A percentile compares a stretch with the other conserved stretches of the same genome.
Conservation (phyloP, 2,113 vertebrate species). For the Semnornis frantzii region DNA sequence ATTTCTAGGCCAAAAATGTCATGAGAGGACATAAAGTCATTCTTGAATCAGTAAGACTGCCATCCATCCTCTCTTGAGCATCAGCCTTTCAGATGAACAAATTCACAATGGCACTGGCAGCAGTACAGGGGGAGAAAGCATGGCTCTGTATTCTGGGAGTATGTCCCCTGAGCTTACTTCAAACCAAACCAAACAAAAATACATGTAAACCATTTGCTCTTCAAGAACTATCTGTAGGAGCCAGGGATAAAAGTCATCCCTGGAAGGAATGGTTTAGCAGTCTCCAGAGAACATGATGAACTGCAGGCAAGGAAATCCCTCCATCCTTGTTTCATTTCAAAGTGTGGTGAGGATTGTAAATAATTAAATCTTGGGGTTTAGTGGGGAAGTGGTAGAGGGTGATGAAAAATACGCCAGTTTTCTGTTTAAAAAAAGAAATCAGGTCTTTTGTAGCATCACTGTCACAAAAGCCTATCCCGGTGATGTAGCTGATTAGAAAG, state of each 20-base stretch:
- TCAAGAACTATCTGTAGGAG: constrained; percentile 58
- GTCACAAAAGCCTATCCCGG: background rate
- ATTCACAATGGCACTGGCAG: constrained; percentile 8
- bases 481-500: constrained; percentile 18
- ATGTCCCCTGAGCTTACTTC: constrained; percentile 36
- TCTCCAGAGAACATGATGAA: constrained; percentile 57
- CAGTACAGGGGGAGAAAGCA: background rate
- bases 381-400: background rate
- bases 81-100: constrained; percentile 12
- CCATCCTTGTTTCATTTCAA: constrained; percentile 64
- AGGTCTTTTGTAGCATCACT: background rate
- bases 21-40: constrained; percentile 16
- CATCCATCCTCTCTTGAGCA: constrained; percentile 7
- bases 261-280: constrained; percentile 58
- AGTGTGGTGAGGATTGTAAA: constrained; percentile 45
- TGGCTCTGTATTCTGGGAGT: background rate
- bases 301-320: constrained; percentile 65
- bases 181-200: constrained; percentile 55
- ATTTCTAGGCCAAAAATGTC: constrained; percentile 45
- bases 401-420: background rate
- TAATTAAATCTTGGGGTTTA: constrained; percentile 64
- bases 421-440: background rate
- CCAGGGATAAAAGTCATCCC: constrained; percentile 59
- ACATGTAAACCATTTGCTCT: constrained; percentile 57
- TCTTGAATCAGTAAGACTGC: background rate